Conservation (phyloP, 2,797 vertebrate species). For the Centropyge bicolor region DNA sequence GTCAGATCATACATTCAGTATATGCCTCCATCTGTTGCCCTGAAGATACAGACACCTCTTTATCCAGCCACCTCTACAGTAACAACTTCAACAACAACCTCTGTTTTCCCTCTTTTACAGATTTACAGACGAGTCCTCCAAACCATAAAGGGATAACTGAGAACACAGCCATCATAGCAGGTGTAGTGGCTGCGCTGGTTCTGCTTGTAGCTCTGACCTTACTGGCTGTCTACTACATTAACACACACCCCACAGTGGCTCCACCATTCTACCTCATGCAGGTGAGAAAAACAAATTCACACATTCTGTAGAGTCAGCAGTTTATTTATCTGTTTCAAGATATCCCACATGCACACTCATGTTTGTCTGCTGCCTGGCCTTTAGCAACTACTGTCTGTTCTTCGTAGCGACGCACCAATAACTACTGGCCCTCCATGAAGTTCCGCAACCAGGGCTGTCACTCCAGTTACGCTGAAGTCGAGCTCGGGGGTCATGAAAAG, state of each 20-base stretch:
- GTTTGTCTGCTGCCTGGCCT: background rate
- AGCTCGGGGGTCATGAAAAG: constrained; percentile 91
- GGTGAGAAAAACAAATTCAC: constrained; percentile 67
- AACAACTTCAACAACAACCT: background rate
- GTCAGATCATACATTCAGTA: background rate
- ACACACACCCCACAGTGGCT: constrained; percentile 89
- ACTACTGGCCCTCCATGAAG: constrained; percentile 96
- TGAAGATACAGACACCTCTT: background rate
- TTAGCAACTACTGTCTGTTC: constrained; percentile 34
- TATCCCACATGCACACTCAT: background rate
- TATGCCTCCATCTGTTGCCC: background rate
- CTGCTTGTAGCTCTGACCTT: constrained; percentile 89
- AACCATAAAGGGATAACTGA: constrained; percentile 78
- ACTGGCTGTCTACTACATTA: constrained; percentile 93
- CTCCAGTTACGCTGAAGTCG: constrained; percentile 92
- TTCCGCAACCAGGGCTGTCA: constrained; percentile 90
- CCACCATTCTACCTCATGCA: constrained; percentile 92
- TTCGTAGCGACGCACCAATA: constrained; percentile 89
- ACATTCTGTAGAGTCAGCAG: background rate
- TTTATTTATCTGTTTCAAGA: background rate
- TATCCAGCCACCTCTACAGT: background rate
- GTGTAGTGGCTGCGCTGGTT: constrained; percentile 89
- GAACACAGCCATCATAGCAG: constrained; percentile 91
- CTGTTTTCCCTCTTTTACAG: constrained; percentile 51
- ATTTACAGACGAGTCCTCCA: constrained; percentile 73